Evolutionary conservation across 2,113 vertebrate genomes (phyloP).

Genomic region (Lates calcarifer): DNA sequence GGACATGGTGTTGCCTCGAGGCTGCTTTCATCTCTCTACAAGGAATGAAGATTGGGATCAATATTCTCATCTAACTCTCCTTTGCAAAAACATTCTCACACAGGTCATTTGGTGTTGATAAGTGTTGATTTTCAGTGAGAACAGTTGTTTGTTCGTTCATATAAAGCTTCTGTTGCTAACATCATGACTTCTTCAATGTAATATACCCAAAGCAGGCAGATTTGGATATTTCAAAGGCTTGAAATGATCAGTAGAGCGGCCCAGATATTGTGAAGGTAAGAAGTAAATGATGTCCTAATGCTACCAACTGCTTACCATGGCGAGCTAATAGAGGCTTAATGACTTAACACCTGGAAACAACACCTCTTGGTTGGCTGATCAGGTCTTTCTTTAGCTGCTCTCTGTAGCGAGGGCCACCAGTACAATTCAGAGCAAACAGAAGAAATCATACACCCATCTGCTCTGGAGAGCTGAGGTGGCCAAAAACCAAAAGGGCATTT

Average conservation of each 20-base stretch:
- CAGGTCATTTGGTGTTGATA: too few species aligned
- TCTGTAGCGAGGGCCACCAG: constrained; percentile 6
- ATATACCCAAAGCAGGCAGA: not conserved
- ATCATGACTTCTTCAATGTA: not conserved
- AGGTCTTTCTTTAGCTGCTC: constrained; percentile 6
- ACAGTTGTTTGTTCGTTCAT: not conserved
- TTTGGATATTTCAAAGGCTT: not conserved
- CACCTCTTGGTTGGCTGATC: constrained; percentile 15
- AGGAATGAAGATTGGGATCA: not conserved
- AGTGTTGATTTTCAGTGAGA: not conserved
- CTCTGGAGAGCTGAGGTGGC: constrained; percentile 14
- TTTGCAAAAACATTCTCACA: not conserved
- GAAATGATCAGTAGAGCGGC: not conserved
- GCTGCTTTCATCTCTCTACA: not conserved
- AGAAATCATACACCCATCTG: constrained; percentile 3
- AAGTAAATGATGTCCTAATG: constrained; percentile 42
- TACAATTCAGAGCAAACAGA: constrained; percentile 43
- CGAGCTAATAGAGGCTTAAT: constrained; percentile 51
- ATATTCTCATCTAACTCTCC: not conserved
- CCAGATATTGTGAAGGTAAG: not conserved
- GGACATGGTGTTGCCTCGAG: not conserved
- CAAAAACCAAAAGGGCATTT: not conserved
- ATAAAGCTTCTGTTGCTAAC: not conserved
- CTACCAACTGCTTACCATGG: constrained; percentile 14
- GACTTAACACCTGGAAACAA: constrained; percentile 37